Base-by-base conservation (phyloP, 2,113 vertebrate genomes). In the Cheirogaleus medius region DNA sequence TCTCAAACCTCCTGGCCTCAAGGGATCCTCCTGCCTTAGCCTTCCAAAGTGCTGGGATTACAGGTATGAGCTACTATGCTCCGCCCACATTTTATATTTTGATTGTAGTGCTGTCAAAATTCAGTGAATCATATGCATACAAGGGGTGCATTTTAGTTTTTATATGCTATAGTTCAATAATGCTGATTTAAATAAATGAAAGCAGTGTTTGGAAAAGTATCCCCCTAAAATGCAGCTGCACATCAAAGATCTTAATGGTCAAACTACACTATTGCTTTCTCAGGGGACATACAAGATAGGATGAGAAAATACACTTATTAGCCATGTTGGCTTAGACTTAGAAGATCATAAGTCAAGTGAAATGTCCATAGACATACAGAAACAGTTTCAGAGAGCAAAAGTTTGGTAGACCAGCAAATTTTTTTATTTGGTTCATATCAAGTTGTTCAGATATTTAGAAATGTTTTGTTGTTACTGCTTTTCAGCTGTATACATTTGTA, bases 181-280 rank as follows among this genome's bases (percentile, higher is more conserved):
- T 49, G 5, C 54, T 32, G 12, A 69, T 87, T 94, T 66, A 56
- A 78, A 37, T 71, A 63, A 94, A 66, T 42, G 25, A 92, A 76
- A 82, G 3, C 11, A 52, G 97, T 99, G 99, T 98, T 98, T 99
- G 98, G 99, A 99, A 99, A 99, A 99, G 98, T 99, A 99, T 98
- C 99, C 99, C 98, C 99, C 99, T 98, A 99, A 99, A 98, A 99
- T 99, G 99, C 99, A 99, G 73, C 99, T 99, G 97, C 99, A 99
- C 96, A 99, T 99, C 97, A 99, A 99, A 98, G 99, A 99, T 97
- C 99, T 99, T 97, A 99, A 99, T 92, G 99, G 99, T 98, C 99
- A 99, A 97, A 96, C 97, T 97, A 49, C 80, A 64, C 87, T 98
- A 89, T 97, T 98, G 93, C 95, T 84, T 98, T 97, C 97, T 96